Evolutionary conservation across 1,140 invertebrate species (phyloP), one percentile per base, ranked within the genome.

Genomic region (Caerostris extrusa): DNA sequence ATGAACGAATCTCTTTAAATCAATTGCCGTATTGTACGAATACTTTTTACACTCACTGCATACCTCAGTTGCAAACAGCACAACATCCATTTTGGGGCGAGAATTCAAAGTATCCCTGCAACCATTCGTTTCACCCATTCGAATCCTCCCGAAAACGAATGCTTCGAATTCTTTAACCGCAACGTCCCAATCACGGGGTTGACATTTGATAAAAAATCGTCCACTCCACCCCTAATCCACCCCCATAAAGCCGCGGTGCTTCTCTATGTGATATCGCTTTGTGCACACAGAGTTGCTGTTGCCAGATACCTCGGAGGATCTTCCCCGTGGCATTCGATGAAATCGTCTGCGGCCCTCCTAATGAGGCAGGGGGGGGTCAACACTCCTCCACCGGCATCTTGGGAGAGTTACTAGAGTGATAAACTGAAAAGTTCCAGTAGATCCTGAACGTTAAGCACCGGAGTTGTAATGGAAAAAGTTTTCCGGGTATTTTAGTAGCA

Each of bases 161-260:
- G 4, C 1, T 64, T 64, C 5, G 34, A 17, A 64, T 17, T 14
- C 61, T 64, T 17, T 64, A 4, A 5, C 61, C 10, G 58, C 10
- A 10, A 53, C 3, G 53, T 3, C 71, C 71, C 34, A 77, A 77
- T 77, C 34, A 77, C 19, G 53, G 8, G 71, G 34, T 2, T 77
- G 71, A 53, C 71, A 77, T 34, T 77, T 14, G 71, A 77, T 77
- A 77, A 53, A 77, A n/a, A 77, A 77, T 50, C 50, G 71, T 8
- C 50, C 34, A 77, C 71, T 50, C 34, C 71, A 77, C 10, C 8
- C 34, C 10, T 53, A 77, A 77, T 77, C 34, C 50, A 7, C 7
- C 34, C 71, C 10, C 19, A 67, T 17, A 67, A 67, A 2, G 34
- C 34, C 34, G 61, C 12, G n/a, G 61, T n/a, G 5, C 61, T 67